Evolutionary conservation across 2,888 invertebrate species (phyloP).

Genomic region (Apotomis betuletana): DNA sequence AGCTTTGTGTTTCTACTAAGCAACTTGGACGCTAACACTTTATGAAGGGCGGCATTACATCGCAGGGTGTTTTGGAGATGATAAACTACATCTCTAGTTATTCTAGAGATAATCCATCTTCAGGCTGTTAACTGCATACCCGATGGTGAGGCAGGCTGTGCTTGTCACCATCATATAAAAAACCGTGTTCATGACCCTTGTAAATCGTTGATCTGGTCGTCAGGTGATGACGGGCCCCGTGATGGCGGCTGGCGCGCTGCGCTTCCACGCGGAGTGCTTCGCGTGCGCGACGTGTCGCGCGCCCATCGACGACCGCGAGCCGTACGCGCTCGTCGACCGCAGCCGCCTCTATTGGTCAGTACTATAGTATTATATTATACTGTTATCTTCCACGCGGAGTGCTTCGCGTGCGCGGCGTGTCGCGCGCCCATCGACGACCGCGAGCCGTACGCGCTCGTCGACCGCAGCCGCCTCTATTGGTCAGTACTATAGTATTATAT

Average conservation of each 20-base stretch:
- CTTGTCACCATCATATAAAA: too few species aligned
- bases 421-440: slow-evolving; percentile 94
- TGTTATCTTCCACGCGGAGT: slow-evolving; percentile 93
- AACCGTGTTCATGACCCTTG: too few species aligned
- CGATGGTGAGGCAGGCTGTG: too few species aligned
- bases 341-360: slow-evolving; percentile 93
- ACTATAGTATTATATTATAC: too few species aligned
- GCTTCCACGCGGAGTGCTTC: slow-evolving; percentile 98
- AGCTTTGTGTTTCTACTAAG: too few species aligned
- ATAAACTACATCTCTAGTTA: too few species aligned
- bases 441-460: slow-evolving; percentile 91
- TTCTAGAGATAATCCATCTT: too few species aligned
- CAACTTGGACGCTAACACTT: too few species aligned
- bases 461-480: slow-evolving; percentile 87
- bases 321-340: slow-evolving; percentile 95
- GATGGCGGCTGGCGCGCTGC: slow-evolving; percentile 97
- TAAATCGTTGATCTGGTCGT: too few species aligned
- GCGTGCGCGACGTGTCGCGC: slow-evolving; percentile 91
- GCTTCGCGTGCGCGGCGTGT: slow-evolving; percentile 94
- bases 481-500: slow-evolving; percentile 53
- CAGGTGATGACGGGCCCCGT: slow-evolving; percentile 91
- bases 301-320: slow-evolving; percentile 96
- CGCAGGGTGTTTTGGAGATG: too few species aligned
- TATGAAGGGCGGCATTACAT: too few species aligned
- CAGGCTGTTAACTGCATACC: too few species aligned